Conservation (phyloP, 2,888 invertebrate genomes). For the Timema podura region DNA sequence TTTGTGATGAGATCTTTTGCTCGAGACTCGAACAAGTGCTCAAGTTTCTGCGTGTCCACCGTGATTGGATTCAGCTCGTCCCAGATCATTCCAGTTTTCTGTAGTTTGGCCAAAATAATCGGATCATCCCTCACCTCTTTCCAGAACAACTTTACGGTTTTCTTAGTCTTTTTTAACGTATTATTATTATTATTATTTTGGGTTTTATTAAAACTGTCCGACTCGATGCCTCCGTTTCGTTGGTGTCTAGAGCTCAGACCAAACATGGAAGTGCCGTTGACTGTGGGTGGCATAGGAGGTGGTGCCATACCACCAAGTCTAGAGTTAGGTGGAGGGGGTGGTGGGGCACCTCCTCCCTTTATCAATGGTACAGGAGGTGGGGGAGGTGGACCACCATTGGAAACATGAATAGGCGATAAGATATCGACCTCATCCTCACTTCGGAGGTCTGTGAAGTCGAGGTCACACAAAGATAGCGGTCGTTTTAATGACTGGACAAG, state of each 20-base stretch:
- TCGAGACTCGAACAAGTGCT: constrained; percentile 94
- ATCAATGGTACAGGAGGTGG: constrained; percentile 72
- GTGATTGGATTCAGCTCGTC: constrained; percentile 79
- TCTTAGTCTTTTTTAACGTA: constrained; percentile 77
- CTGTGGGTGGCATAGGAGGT: constrained; percentile 41
- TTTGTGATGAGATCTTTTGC: constrained; percentile 93
- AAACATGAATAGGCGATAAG: constrained; percentile 60
- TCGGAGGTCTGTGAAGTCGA: constrained; percentile 93
- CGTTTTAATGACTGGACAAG: constrained; percentile 70
- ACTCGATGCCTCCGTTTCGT: constrained; percentile 30
- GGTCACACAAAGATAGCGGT: constrained; percentile 81
- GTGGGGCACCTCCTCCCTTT: constrained; percentile 45
- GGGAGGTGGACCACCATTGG: constrained; percentile 69
- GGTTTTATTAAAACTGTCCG: constrained; percentile 35
- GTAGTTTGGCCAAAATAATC: constrained; percentile 54
- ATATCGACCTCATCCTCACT: constrained; percentile 84
- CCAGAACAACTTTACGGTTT: constrained; percentile 98
- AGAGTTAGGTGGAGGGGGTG: constrained; percentile 47
- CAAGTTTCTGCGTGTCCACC: constrained; percentile 88
- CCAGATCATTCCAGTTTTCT: constrained; percentile 74
- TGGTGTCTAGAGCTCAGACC: constrained; percentile 41
- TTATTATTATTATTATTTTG: constrained; percentile 39
- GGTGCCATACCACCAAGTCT: constrained; percentile 35
- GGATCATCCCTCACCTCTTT: constrained; percentile 84
- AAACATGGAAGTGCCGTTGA: constrained; percentile 38